Evolutionary conservation across 2,113 vertebrate genomes (phyloP).

Genomic region (Lasiurus borealis): DNA sequence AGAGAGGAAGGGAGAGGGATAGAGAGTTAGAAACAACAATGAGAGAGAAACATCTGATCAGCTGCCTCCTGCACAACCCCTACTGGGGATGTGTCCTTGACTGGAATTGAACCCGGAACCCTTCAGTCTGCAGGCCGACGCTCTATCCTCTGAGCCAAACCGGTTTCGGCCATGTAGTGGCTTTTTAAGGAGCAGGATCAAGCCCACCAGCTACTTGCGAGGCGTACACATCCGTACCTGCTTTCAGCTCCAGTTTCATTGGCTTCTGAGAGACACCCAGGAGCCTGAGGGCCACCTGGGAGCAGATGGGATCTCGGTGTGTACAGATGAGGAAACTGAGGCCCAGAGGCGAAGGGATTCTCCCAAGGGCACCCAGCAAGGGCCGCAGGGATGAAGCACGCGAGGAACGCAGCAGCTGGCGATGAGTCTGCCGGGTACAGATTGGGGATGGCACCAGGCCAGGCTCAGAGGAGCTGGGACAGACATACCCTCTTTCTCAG

Average conservation of each 20-base stretch:
- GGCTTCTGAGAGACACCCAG: background rate
- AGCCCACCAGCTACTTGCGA: background rate
- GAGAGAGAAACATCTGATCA: too few relatives aligned
- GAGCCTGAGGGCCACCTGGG: background rate
- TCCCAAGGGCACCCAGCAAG: background rate
- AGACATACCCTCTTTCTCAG: too few relatives aligned
- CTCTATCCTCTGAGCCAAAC: too few relatives aligned
- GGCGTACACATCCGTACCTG: background rate
- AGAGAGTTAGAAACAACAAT: too few relatives aligned
- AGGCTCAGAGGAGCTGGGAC: background rate
- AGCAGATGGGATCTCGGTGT: background rate
- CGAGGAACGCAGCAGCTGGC: accelerated
- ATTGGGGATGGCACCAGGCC: accelerated
- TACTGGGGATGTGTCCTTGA: too few relatives aligned
- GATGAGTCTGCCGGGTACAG: background rate
- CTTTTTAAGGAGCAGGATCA: background rate
- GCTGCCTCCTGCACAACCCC: too few relatives aligned
- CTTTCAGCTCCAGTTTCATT: background rate
- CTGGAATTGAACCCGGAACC: too few relatives aligned
- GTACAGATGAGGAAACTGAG: background rate
- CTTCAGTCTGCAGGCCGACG: too few relatives aligned
- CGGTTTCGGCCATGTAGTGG: too few relatives aligned
- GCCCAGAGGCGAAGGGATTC: background rate
- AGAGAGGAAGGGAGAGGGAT: too few relatives aligned
- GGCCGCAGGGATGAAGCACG: background rate